Base-by-base conservation (phyloP, 1,140 invertebrate species). In the Metopolophium dirhodum region DNA sequence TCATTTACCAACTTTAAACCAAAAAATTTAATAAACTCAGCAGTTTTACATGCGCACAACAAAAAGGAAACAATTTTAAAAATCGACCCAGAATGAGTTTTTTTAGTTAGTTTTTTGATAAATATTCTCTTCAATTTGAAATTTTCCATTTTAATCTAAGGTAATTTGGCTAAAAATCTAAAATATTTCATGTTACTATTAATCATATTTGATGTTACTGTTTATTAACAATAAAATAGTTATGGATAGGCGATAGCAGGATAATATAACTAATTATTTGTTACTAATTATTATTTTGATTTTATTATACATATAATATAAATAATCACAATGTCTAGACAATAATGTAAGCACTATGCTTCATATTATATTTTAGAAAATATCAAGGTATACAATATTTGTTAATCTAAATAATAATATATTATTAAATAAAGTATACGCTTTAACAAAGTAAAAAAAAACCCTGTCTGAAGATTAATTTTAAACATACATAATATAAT, bases 371-470 rank as follows among this genome's bases (percentile, higher is more conserved):
- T 45, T 90, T 90, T 68, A n/a, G 37, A 14, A 90, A 68, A 68
- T 68, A 90, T 90, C 23, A 18, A 61, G 6, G 49, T 57, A 89
- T 57, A 88, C 49, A 41, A 61, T 45, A 20, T 68, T 68, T 61
- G 22, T 68, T 20, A 30, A 61, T 26, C 30, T 61, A 90, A 68
- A 61, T 90, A 90, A 30, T 54, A 11, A 54, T 89, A n/a, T 89
- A 61, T 30, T 30, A 90, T 61, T 90, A 30, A 41, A 90, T 61
- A n/a, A 68, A 68, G 37, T 45, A 57, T 57, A 89, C 23, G 45
- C 7, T 41, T 45, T 90, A 68, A 41, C 51, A 61, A 57, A 90
- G 37, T 90, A 90, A 68, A 90, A 90, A 54, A 68, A 90, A 90
- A 57, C 89, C 54, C 89, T 90, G 89, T 90, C 11, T 7, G 37